These are phyloP conservation scores for Plagiodera versicolora DNA, from an alignment of 2,888 invertebrate species.

Conservation along the genomic window DNA sequence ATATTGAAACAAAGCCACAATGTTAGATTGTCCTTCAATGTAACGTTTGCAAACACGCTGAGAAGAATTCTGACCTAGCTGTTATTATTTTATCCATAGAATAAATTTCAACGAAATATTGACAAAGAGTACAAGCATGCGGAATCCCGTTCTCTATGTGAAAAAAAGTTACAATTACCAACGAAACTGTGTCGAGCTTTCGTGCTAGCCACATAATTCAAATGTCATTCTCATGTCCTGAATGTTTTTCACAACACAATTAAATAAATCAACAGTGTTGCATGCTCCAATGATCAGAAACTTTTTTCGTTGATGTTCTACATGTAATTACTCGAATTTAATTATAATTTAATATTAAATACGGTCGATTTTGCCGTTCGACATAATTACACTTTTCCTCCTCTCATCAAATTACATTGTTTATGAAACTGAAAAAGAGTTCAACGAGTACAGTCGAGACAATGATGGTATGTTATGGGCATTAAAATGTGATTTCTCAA, in stretches of 20 bases:
- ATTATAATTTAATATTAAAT: slow-evolving; percentile 46
- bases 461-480: slow-evolving; percentile 32
- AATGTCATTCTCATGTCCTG: slow-evolving; percentile 40
- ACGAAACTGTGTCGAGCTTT: slow-evolving; percentile 16
- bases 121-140: no score
- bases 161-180: slow-evolving; percentile 8
- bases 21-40: no score
- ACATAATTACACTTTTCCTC: slow-evolving; percentile 44
- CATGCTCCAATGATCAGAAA: slow-evolving; percentile 43
- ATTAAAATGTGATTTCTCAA: slow-evolving; percentile 42
- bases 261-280: slow-evolving; percentile 42
- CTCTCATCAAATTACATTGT: slow-evolving; percentile 43
- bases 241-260: slow-evolving; percentile 44
- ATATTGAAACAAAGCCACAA: no score
- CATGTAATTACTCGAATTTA: slow-evolving; percentile 44
- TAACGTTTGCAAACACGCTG: no score
- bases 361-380: slow-evolving; percentile 41
- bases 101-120: no score
- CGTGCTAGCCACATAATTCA: slow-evolving; percentile 34
- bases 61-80: no score
- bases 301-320: slow-evolving; percentile 38
- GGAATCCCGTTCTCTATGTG: no score
- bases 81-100: no score
- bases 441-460: slow-evolving; percentile 27
- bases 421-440: slow-evolving; percentile 36